These are phyloP conservation scores for Leptatherina wallacei DNA, from an alignment of 2,797 vertebrate genomes.

Conservation along the genomic window DNA sequence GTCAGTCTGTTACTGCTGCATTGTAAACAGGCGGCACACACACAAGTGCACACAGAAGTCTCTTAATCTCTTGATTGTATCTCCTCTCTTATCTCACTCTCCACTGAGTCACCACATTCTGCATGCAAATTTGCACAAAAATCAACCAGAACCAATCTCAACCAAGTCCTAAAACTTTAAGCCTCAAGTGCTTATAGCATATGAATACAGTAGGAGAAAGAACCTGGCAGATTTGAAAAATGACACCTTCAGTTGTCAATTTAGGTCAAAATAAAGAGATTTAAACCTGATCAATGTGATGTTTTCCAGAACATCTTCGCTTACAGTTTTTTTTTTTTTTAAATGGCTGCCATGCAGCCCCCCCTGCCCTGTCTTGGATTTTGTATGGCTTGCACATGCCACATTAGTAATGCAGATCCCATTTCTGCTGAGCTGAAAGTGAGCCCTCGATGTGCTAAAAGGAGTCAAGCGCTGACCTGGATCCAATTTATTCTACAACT, in stretches of 20 bases:
- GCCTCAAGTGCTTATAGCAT: neutral
- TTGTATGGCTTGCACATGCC: slow-evolving; percentile 65
- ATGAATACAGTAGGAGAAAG: neutral
- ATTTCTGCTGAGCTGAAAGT: slow-evolving; percentile 50
- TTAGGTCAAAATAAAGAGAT: neutral
- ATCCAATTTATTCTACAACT: slow-evolving; percentile 26
- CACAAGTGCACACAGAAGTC: slow-evolving; percentile 13
- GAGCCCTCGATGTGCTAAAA: slow-evolving; percentile 59
- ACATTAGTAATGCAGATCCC: slow-evolving; percentile 77
- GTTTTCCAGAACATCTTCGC: neutral
- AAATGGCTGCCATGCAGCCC: slow-evolving; percentile 52
- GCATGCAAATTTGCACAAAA: slow-evolving; percentile 62
- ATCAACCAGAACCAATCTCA: slow-evolving; percentile 48
- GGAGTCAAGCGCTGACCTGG: slow-evolving; percentile 60
- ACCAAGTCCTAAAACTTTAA: slow-evolving; percentile 27
- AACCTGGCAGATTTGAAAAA: neutral
- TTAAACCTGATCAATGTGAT: too few relatives aligned
- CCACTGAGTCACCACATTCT: slow-evolving; percentile 57
- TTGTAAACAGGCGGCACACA: slow-evolving; percentile 47
- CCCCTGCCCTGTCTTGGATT: slow-evolving; percentile 41
- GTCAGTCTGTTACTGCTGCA: slow-evolving; percentile 63
- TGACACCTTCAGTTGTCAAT: neutral
- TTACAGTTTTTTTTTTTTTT: neutral
- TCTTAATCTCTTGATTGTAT: slow-evolving; percentile 67
- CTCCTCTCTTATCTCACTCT: slow-evolving; percentile 56